Conservation (phyloP, 2,113 vertebrate species). For the Eolophus roseicapilla region DNA sequence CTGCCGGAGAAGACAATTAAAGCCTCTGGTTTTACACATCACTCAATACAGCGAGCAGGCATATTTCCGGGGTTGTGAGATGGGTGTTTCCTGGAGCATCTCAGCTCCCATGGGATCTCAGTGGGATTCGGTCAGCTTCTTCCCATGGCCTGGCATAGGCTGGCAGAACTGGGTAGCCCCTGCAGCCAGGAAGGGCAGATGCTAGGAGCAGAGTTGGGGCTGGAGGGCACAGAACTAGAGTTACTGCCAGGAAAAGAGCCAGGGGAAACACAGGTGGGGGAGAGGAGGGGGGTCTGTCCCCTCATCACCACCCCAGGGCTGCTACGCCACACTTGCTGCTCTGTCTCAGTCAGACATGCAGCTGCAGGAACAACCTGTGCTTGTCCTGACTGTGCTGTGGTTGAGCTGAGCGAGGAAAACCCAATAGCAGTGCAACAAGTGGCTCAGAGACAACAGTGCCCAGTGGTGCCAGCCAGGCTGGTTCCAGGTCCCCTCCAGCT, state of each 20-base stretch:
- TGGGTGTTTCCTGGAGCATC: background rate
- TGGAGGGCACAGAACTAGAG: background rate
- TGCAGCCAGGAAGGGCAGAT: background rate
- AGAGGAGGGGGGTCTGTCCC: background rate
- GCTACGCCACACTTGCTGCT: too few relatives aligned
- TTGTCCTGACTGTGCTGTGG: background rate
- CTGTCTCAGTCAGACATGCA: background rate
- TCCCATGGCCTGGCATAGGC: background rate
- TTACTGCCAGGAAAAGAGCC: background rate
- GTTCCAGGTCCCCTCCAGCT: background rate
- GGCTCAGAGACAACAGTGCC: background rate
- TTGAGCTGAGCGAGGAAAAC: background rate
- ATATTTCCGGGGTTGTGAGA: fast-evolving
- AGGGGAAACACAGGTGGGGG: background rate
- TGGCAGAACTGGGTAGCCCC: too few relatives aligned
- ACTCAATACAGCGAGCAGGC: background rate
- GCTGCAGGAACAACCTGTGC: background rate
- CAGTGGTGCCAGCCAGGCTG: background rate
- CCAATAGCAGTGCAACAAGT: fast-evolving
- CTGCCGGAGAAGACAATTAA: background rate
- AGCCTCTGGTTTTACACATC: background rate
- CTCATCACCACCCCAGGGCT: too few relatives aligned
- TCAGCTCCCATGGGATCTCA: background rate
- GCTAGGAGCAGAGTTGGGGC: background rate
- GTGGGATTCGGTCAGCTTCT: background rate